Percentiles rank a stretch among this genome's conserved stretches.
Evolutionary conservation across 2,888 invertebrate genomes (phyloP).

Genomic region (Macroteleia sp.): DNA sequence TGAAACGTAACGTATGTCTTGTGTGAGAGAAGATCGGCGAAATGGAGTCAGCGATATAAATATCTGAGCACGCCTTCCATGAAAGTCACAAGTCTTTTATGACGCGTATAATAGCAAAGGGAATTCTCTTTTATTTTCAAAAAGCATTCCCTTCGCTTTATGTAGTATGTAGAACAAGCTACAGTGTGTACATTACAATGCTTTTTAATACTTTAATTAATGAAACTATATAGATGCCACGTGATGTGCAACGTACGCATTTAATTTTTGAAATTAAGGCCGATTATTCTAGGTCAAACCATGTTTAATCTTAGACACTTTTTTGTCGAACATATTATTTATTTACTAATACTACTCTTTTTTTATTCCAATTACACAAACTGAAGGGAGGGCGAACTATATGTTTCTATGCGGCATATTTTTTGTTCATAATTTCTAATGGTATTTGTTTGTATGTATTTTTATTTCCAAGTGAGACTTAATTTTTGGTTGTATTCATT

Average conservation of each 20-base stretch:
- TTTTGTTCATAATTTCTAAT: no score
- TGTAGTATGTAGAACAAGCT: conserved; percentile 29
- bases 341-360: no score
- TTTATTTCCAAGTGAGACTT: no score
- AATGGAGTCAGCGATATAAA: conserved; percentile 66
- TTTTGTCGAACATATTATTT: no score
- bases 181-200: conserved; percentile 29
- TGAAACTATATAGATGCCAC: conserved; percentile 11
- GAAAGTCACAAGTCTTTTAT: conserved; percentile 62
- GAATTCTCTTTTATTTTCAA: conserved; percentile 53
- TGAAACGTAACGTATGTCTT: conserved; percentile 66
- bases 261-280: conserved; percentile 17
- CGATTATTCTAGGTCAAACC: no score
- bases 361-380: no score
- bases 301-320: no score
- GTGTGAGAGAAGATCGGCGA: conserved; percentile 60
- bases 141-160: conserved; percentile 50
- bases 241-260: background rate
- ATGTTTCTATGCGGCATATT: no score
- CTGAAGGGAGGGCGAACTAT: no score
- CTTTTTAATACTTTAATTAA: conserved; percentile 59
- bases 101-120: conserved; percentile 62
- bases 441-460: no score
- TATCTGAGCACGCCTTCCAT: conserved; percentile 60
- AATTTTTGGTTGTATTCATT: no score